Percentiles rank a stretch among this genome's conserved stretches.
These are phyloP conservation scores for Stenurella melanura DNA, from an alignment of 2,888 invertebrate genomes.

Conservation along the genomic window DNA sequence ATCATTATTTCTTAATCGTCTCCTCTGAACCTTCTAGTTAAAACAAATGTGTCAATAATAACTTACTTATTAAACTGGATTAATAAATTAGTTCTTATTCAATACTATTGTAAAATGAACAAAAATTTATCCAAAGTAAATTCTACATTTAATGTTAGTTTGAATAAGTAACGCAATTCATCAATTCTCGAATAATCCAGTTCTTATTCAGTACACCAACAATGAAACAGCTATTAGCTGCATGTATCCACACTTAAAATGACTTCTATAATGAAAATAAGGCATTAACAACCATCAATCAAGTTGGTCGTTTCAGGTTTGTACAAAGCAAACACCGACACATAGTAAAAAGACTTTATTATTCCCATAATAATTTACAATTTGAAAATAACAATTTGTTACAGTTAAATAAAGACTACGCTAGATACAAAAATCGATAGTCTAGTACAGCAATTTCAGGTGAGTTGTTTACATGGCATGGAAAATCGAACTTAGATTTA, in stretches of 20 bases:
- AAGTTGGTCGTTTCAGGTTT: slow-evolving; percentile 21
- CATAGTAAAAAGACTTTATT: slow-evolving; percentile 33
- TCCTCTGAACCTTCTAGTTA: too few species aligned
- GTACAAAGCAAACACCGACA: slow-evolving; percentile 34
- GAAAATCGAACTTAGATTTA: slow-evolving; percentile 12
- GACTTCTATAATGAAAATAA: slow-evolving; percentile 28
- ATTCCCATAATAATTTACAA: slow-evolving; percentile 20
- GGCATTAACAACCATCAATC: slow-evolving; percentile 37
- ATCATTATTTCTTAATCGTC: background rate
- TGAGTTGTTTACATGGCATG: slow-evolving; percentile 18
- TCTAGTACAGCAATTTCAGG: background rate
- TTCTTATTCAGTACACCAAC: slow-evolving; percentile 8
- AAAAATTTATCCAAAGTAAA: background rate
- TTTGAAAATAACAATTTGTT: slow-evolving; percentile 4
- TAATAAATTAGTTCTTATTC: too few species aligned
- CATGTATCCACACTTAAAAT: slow-evolving; percentile 14
- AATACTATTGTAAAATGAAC: too few species aligned
- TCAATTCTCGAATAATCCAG: slow-evolving; percentile 12
- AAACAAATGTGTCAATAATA: too few species aligned
- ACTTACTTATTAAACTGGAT: too few species aligned
- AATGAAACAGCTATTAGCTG: slow-evolving; percentile 19
- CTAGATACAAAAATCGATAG: background rate
- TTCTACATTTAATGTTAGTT: background rate
- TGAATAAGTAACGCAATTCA: slow-evolving; percentile 1
- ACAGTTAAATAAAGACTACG: slow-evolving; percentile 1